These are phyloP conservation scores for Halocaridina rubra DNA, from an alignment of 2,888 invertebrate species.

Conservation along the genomic window DNA sequence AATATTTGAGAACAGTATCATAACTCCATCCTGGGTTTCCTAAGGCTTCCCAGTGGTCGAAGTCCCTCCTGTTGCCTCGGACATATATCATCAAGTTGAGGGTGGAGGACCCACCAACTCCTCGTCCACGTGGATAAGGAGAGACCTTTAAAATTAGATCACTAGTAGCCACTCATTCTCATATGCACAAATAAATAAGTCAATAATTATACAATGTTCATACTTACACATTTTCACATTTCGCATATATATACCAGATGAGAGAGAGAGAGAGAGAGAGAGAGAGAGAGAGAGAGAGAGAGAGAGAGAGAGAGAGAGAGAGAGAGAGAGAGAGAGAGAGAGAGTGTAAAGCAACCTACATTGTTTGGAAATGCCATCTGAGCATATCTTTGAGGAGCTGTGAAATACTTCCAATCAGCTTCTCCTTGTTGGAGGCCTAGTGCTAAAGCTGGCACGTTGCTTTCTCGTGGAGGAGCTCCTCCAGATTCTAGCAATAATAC, in stretches of 20 bases:
- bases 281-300: neutral
- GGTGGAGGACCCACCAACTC: slow-evolving; percentile 87
- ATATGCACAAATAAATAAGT: too few species aligned
- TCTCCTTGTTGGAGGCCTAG: neutral
- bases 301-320: neutral
- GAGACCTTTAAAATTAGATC: too few species aligned
- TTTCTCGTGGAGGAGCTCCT: neutral
- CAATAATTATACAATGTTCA: too few species aligned
- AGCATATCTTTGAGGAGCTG: neutral
- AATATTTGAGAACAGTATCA: slow-evolving; percentile 82
- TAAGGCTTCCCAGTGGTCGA: slow-evolving; percentile 84
- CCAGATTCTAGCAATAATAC: neutral
- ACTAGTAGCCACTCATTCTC: too few species aligned
- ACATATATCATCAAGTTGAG: slow-evolving; percentile 92
- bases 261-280: neutral
- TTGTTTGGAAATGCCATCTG: neutral
- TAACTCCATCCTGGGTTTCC: slow-evolving; percentile 91
- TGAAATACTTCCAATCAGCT: neutral
- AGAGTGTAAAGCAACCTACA: neutral
- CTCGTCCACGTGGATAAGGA: slow-evolving; percentile 74
- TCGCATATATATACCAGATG: too few species aligned
- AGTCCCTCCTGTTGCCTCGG: slow-evolving; percentile 87
- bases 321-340: neutral
- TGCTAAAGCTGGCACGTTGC: neutral
- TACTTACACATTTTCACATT: too few species aligned